Conservation (phyloP, 1,140 invertebrate species). For the Helicoverpa armigera region DNA sequence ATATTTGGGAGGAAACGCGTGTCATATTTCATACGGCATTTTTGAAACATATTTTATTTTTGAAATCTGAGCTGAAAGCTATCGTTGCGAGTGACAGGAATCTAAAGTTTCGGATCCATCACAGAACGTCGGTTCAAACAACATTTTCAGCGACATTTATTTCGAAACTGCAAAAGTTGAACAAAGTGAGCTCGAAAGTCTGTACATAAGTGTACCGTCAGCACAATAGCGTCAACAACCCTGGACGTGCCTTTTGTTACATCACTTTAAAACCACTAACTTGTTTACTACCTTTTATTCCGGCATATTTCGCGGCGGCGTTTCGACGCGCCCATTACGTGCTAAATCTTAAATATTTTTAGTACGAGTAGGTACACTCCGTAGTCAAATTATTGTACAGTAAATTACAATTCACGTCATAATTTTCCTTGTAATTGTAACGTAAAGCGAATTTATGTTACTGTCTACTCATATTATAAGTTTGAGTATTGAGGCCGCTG, state of each 20-base stretch:
- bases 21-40: not conserved
- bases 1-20: constrained; percentile 16
- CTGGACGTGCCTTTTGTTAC: constrained; percentile 42
- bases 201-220: constrained; percentile 23
- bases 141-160: constrained; percentile 23
- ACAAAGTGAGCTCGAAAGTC: constrained; percentile 19
- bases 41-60: not conserved
- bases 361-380: not conserved
- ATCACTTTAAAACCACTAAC: constrained; percentile 38
- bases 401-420: constrained; percentile 46
- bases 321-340: constrained; percentile 23
- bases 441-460: constrained; percentile 40
- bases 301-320: constrained; percentile 20
- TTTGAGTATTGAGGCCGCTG: constrained; percentile 43
- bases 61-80: constrained; percentile 14
- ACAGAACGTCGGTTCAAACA: not conserved
- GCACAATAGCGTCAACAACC: constrained; percentile 30
- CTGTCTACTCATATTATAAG: constrained; percentile 33
- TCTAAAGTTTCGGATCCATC: not conserved
- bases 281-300: constrained; percentile 37
- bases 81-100: not conserved
- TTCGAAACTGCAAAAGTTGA: constrained; percentile 15
- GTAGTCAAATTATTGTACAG: constrained; percentile 19
- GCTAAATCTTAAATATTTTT: constrained; percentile 36
- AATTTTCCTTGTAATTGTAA: constrained; percentile 48